phyloP scores from a whole-genome alignment of 2,888 invertebrate genomes.

The Ametastegia equiseti region DNA sequence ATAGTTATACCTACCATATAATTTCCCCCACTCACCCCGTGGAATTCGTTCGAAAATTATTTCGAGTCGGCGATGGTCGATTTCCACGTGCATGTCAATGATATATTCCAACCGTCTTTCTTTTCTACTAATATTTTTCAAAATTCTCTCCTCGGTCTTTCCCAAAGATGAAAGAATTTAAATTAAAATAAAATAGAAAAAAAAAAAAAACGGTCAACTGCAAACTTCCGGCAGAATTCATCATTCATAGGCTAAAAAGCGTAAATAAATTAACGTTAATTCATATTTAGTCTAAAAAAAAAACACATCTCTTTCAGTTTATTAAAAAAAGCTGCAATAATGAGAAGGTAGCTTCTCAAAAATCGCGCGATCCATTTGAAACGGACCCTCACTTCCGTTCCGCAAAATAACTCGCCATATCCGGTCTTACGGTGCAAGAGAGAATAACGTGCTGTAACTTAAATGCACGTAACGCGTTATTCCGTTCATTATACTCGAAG shows the following conservation, averaged over 20 bases:
- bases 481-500: neutral
- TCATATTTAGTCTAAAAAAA: too few species aligned
- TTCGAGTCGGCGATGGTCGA: slow-evolving; percentile 23
- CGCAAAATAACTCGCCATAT: neutral
- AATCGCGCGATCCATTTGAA: neutral
- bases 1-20: neutral
- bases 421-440: neutral
- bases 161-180: neutral
- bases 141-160: neutral
- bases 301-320: too few species aligned
- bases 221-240: neutral
- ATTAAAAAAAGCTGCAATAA: too few species aligned
- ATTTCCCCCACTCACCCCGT: neutral
- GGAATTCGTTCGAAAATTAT: slow-evolving; percentile 26
- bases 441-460: too few species aligned
- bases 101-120: neutral
- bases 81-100: neutral
- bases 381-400: neutral
- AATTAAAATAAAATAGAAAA: too few species aligned
- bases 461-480: too few species aligned
- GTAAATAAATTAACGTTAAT: too few species aligned
- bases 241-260: too few species aligned
- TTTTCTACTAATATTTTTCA: neutral
- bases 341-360: neutral
- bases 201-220: too few species aligned